These are phyloP conservation scores for Phasia obesa DNA, from an alignment of 2,888 invertebrate species.

Conservation along the genomic window DNA sequence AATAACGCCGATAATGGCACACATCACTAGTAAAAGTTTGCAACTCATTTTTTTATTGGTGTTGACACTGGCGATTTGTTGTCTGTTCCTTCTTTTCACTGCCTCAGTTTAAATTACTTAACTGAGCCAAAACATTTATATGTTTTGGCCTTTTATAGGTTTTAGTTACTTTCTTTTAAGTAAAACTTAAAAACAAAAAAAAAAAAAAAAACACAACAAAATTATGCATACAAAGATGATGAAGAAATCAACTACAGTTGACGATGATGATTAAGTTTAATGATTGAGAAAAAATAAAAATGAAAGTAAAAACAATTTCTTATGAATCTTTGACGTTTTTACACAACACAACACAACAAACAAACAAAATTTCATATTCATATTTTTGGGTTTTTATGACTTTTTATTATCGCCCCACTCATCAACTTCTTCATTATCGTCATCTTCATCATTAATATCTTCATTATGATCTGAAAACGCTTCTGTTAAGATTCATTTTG, in stretches of 20 bases:
- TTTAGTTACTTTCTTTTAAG: conserved; percentile 39
- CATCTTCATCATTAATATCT: conserved; percentile 15
- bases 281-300: conserved; percentile 73
- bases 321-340: conserved; percentile 61
- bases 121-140: conserved; percentile 63
- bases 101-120: conserved; percentile 66
- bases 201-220: conserved; percentile 11
- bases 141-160: conserved; percentile 69
- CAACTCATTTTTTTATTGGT: conserved; percentile 37
- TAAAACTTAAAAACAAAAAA: neutral
- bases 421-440: neutral
- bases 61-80: neutral
- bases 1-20: conserved; percentile 68
- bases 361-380: conserved; percentile 45
- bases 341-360: conserved; percentile 46
- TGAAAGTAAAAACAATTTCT: conserved; percentile 74
- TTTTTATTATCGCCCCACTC: conserved; percentile 21
- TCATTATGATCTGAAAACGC: neutral
- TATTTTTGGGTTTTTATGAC: conserved; percentile 23
- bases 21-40: conserved; percentile 48
- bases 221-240: conserved; percentile 26
- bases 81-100: conserved; percentile 52
- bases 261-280: conserved; percentile 41
- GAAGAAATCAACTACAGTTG: conserved; percentile 44
- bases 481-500: conserved; percentile 8